Percentiles rank a stretch among this genome's conserved stretches.
These are phyloP conservation scores for Lordiphosa fenestrarum DNA, from an alignment of 2,888 invertebrate species.

Conservation along the genomic window DNA sequence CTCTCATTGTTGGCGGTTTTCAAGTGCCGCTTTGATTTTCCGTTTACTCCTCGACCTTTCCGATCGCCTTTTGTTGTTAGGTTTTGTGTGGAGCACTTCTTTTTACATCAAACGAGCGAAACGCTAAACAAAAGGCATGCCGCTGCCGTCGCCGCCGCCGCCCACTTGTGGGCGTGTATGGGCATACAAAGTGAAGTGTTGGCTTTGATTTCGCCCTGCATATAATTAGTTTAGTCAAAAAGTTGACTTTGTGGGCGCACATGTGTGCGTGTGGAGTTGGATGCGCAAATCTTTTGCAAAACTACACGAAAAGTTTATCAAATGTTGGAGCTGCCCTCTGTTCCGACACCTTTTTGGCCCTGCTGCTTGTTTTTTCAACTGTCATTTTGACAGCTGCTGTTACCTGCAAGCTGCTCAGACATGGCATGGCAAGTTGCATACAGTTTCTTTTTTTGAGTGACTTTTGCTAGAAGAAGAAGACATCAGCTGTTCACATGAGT, in stretches of 20 bases:
- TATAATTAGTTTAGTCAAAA: conserved; percentile 43
- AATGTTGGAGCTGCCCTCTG: conserved; percentile 7
- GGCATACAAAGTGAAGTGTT: conserved; percentile 49
- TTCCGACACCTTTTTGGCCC: conserved; percentile 4
- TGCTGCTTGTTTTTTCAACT: conserved; percentile 61
- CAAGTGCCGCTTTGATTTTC: neutral
- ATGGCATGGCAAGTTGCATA: conserved; percentile 9
- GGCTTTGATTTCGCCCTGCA: conserved; percentile 58
- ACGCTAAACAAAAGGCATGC: conserved; percentile 15
- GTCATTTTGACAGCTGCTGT: conserved; percentile 73
- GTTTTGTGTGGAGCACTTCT: neutral
- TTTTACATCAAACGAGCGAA: conserved; percentile 6
- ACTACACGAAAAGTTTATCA: conserved; percentile 10
- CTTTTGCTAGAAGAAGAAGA: conserved; percentile 32
- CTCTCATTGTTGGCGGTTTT: too few species aligned
- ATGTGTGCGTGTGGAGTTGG: neutral
- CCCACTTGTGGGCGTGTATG: conserved; percentile 54
- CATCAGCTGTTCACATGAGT: conserved; percentile 48
- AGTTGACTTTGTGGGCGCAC: conserved; percentile 8
- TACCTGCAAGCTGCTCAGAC: conserved; percentile 39
- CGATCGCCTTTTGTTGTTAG: conserved; percentile 1
- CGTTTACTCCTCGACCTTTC: conserved; percentile 1
- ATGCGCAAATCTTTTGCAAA: conserved; percentile 11
- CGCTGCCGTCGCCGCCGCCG: conserved; percentile 13
- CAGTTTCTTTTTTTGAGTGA: conserved; percentile 33